Conservation (phyloP, 2,113 vertebrate genomes). For the Electrona antarctica region DNA sequence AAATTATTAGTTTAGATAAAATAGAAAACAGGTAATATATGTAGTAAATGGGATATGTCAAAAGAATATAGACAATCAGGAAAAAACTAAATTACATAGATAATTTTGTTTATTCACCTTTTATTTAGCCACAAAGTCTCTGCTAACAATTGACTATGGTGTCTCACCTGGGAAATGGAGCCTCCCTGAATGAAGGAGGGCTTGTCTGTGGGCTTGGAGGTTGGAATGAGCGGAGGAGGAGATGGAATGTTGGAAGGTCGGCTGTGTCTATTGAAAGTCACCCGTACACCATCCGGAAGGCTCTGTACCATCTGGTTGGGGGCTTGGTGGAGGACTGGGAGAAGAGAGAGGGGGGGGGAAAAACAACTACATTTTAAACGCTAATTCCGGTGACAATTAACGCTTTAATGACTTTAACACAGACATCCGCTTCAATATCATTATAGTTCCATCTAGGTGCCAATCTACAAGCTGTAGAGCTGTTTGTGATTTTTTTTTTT, state of each 20-base stretch:
- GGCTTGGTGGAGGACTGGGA: slow-evolving; percentile 90
- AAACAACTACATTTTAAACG: not conserved
- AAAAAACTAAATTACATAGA: not conserved
- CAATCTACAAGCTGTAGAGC: too few relatives aligned
- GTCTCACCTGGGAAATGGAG: slow-evolving; percentile 94
- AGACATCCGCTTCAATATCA: too few relatives aligned
- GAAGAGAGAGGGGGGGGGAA: not conserved
- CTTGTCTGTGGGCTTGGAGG: slow-evolving; percentile 96
- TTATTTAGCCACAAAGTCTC: not conserved
- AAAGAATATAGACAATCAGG: too few relatives aligned
- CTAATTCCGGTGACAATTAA: not conserved
- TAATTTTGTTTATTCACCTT: not conserved
- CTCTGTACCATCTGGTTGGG: slow-evolving; percentile 91
- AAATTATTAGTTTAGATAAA: too few relatives aligned
- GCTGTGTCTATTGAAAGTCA: slow-evolving; percentile 89
- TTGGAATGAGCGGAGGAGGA: slow-evolving; percentile 98
- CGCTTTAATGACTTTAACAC: too few relatives aligned
- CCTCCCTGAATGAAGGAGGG: slow-evolving; percentile 97
- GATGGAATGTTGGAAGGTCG: slow-evolving; percentile 87
- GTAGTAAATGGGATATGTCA: too few relatives aligned
- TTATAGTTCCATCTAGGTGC: too few relatives aligned
- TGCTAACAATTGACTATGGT: not conserved
- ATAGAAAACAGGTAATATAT: too few relatives aligned
- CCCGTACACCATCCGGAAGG: slow-evolving; percentile 88
- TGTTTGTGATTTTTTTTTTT: too few relatives aligned